Percentiles rank a stretch among this genome's conserved stretches.
Evolutionary conservation across 2,797 vertebrate species (phyloP).

Genomic region (Mormyrops attenuatus): DNA sequence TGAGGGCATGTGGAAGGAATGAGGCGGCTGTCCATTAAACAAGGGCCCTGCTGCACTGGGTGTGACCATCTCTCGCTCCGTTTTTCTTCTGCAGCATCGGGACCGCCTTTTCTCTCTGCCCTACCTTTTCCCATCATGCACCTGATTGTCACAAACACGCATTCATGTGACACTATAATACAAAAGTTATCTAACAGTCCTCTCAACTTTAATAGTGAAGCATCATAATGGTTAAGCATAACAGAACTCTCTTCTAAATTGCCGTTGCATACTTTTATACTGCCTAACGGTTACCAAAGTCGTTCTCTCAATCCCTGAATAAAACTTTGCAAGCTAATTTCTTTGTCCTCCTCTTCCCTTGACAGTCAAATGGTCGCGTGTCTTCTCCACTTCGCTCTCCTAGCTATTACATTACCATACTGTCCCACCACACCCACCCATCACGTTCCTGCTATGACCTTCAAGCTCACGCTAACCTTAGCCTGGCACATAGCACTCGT

Average conservation of each 20-base stretch:
- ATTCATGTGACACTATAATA: not conserved
- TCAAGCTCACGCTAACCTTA: conserved; percentile 11
- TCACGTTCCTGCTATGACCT: not conserved
- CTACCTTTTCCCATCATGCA: not conserved
- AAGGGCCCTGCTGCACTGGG: not conserved
- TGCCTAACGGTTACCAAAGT: not conserved
- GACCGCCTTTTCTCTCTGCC: not conserved
- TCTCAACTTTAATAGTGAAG: not conserved
- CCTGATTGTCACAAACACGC: not conserved
- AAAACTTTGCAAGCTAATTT: not conserved
- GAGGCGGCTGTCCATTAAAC: conserved; percentile 12
- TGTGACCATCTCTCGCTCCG: not conserved
- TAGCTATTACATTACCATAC: not conserved
- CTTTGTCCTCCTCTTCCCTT: not conserved
- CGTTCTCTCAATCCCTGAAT: not conserved
- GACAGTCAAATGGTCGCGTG: not conserved
- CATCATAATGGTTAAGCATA: not conserved
- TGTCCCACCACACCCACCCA: not conserved
- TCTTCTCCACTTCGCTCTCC: not conserved
- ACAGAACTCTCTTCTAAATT: not conserved
- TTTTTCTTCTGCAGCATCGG: not conserved
- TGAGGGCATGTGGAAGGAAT: conserved; percentile 16
- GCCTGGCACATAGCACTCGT: not conserved
- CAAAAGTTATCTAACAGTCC: not conserved
- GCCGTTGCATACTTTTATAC: not conserved